A percentile compares a stretch with the other conserved stretches of the same genome.
Conservation (phyloP, 2,113 vertebrate species). For the Lucifuga dentata region DNA sequence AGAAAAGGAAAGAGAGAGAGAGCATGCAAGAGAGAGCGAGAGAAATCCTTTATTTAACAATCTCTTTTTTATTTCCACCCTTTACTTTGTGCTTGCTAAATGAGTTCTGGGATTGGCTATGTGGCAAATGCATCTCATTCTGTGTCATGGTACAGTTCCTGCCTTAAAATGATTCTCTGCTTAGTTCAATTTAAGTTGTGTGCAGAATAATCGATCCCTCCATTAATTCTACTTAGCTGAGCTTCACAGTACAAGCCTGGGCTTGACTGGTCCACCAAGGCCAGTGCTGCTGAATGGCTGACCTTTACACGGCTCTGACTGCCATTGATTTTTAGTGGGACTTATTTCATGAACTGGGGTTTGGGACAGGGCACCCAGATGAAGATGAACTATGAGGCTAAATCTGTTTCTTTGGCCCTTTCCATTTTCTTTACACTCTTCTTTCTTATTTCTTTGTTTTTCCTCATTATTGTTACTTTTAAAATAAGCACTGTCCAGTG, state of each 20-base stretch:
- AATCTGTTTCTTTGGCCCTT: slow-evolving; percentile 78
- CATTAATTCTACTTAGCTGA: slow-evolving; percentile 87
- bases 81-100: slow-evolving; percentile 63
- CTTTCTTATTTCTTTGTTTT: slow-evolving; percentile 44
- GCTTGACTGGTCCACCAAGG: slow-evolving; percentile 81
- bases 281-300: slow-evolving; percentile 81
- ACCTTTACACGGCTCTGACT: slow-evolving; percentile 83
- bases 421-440: slow-evolving; percentile 59
- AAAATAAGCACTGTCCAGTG: slow-evolving; percentile 36
- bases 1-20: slow-evolving; percentile 15
- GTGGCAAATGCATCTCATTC: slow-evolving; percentile 75
- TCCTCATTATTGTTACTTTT: slow-evolving; percentile 50
- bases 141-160: slow-evolving; percentile 69
- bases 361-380: slow-evolving; percentile 82
- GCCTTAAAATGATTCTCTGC: slow-evolving; percentile 82
- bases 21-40: not conserved
- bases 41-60: slow-evolving; percentile 67
- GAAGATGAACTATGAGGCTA: slow-evolving; percentile 86
- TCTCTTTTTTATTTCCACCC: slow-evolving; percentile 41
- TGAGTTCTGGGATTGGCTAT: slow-evolving; percentile 49
- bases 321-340: slow-evolving; percentile 87
- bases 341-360: slow-evolving; percentile 86
- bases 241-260: slow-evolving; percentile 80
- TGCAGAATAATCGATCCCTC: slow-evolving; percentile 83
- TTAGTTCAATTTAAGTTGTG: slow-evolving; percentile 82